Evolutionary conservation across 2,113 vertebrate genomes (phyloP), one percentile per base, ranked within the genome.

Genomic region (Cynocephalus volans): DNA sequence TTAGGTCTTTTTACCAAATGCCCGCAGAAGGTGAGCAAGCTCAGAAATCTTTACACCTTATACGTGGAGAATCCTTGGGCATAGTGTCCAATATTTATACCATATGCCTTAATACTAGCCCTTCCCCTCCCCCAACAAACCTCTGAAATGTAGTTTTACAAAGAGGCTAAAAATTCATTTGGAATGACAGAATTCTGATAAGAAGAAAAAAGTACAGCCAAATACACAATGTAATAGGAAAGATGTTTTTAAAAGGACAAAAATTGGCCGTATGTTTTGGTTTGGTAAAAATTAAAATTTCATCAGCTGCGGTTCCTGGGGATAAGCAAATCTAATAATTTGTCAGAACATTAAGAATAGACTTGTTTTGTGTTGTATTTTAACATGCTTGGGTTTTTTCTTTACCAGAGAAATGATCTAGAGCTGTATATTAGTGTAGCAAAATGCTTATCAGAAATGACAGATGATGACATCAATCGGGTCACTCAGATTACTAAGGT

Each of bases 371-470:
- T 12, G 0, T 11, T 77, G 1, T 3, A 5, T 97, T 94, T 95
- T 96, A 85, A 97, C 65, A 45, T 88, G 48, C 41, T 89, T 95
- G 60, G 41, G 3, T 31, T n/a, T 87, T 82, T 97, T 88, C 24
- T 96, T 56, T 98, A 96, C 69, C 88, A 99, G 99, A 99, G 99
- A 86, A 70, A 64, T 19, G 98, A 99, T 12, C 97, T 99, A 85
- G 98, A 99, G 26, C 93, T 99, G 41, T 99, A 99, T 90, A 94
- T 99, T 6, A 95, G 97, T 19, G 56, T 99, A 80, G 98, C 99
- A 98, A 99, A 99, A 91, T 99, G 99, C 97, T 98, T 99, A 88
- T 99, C 99, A 3, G 99, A 99, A 99, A 99, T 99, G 99, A 94
- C 98, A 0, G 99, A 99, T 94, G 98, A 98, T 15, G 99, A 99